phyloP scores from a whole-genome alignment of 2,888 invertebrate species.

The Meteorus cinctellus region DNA sequence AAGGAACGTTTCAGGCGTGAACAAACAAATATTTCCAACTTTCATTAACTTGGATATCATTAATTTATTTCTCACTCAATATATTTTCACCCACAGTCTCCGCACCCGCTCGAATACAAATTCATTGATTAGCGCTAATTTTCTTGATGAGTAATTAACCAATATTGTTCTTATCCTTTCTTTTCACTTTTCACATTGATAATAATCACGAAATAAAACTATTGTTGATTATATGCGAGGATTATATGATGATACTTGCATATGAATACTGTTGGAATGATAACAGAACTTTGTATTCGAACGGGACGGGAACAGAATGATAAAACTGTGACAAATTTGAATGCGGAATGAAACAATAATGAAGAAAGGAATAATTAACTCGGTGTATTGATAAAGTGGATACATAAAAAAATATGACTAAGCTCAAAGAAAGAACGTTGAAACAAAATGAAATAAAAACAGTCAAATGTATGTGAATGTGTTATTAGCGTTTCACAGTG shows the following conservation, averaged over 20 bases:
- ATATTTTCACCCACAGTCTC: neutral
- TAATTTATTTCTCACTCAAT: slow-evolving; percentile 7
- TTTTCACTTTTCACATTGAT: neutral
- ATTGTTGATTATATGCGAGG: neutral
- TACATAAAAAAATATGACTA: slow-evolving; percentile 36
- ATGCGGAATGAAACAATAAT: slow-evolving; percentile 23
- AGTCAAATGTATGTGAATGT: slow-evolving; percentile 57
- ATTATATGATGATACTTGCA: neutral
- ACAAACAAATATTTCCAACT: neutral
- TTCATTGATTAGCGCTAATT: neutral
- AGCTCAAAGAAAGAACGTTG: slow-evolving; percentile 49
- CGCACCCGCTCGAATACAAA: slow-evolving; percentile 48
- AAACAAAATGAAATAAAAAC: slow-evolving; percentile 27
- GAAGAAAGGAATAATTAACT: slow-evolving; percentile 27
- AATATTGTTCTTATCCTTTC: slow-evolving; percentile 44
- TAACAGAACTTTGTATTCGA: neutral
- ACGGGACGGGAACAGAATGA: slow-evolving; percentile 20
- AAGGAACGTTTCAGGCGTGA: neutral
- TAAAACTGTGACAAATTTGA: slow-evolving; percentile 30
- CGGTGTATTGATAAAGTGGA: slow-evolving; percentile 28
- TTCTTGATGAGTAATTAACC: slow-evolving; percentile 23
- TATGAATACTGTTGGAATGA: slow-evolving; percentile 10
- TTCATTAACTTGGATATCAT: neutral
- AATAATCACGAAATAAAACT: no score
- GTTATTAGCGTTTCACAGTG: slow-evolving; percentile 49